phyloP scores from a whole-genome alignment of 2,888 invertebrate genomes.

The Pristionchus fissidentatus region DNA sequence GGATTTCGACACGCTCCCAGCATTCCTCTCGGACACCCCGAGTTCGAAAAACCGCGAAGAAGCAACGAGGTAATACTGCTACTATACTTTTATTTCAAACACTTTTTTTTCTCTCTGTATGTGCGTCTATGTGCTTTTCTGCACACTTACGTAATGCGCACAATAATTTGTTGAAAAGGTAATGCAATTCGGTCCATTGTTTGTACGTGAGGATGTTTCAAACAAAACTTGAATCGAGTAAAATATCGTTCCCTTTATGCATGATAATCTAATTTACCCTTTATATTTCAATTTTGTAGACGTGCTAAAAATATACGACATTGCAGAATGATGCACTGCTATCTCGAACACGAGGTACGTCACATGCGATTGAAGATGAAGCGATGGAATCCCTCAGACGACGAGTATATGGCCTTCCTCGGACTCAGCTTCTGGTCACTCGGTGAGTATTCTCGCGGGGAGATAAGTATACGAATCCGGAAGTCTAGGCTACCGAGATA shows the following conservation, averaged over 20 bases:
- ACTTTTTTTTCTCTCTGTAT: too few species aligned
- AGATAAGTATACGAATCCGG: too few species aligned
- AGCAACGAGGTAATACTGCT: neutral
- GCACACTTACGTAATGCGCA: too few species aligned
- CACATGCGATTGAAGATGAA: constrained; percentile 10
- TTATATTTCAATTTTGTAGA: neutral
- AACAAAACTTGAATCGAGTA: neutral
- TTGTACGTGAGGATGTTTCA: neutral
- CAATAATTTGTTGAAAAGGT: neutral
- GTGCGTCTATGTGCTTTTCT: too few species aligned
- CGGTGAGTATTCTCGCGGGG: neutral
- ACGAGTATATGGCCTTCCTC: constrained; percentile 13
- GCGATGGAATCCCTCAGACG: constrained; percentile 3
- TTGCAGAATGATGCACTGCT: constrained; percentile 12
- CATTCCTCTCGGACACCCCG: neutral
- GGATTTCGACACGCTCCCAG: constrained; percentile 3
- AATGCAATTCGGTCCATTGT: neutral
- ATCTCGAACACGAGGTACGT: neutral
- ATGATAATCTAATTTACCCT: too few species aligned
- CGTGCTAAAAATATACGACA: too few species aligned
- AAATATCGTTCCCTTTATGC: neutral
- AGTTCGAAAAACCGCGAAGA: neutral
- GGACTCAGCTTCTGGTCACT: constrained; percentile 15
- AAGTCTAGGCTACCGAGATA: too few species aligned
- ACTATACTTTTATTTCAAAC: neutral